Evolutionary conservation across 1,140 invertebrate species (phyloP).

Genomic region (Antheraea mylitta): DNA sequence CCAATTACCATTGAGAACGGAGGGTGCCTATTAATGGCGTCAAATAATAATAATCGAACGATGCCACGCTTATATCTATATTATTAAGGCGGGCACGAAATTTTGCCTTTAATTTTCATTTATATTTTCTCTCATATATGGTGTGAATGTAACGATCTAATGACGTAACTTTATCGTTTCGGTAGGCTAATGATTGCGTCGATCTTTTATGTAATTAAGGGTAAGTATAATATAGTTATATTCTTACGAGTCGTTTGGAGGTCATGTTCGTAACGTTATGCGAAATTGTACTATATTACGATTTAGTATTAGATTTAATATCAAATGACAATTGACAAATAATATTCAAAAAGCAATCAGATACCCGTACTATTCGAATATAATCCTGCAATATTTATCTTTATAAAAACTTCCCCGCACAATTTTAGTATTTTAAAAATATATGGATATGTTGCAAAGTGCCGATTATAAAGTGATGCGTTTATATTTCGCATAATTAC

Average conservation of each 20-base stretch:
- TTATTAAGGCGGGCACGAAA: background rate
- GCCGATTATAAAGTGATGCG: too few relatives aligned
- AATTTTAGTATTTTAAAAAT: too few relatives aligned
- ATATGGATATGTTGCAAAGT: too few relatives aligned
- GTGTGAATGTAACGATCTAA: constrained; percentile 1
- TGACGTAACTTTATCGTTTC: background rate
- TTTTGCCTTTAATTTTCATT: constrained; percentile 2
- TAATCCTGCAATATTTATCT: too few relatives aligned
- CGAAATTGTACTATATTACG: too few relatives aligned
- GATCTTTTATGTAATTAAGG: background rate
- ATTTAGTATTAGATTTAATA: too few relatives aligned
- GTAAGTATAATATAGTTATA: background rate
- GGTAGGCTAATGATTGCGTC: background rate
- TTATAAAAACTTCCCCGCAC: too few relatives aligned
- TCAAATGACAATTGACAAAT: too few relatives aligned
- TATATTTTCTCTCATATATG: background rate
- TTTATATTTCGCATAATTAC: too few relatives aligned
- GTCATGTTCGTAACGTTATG: background rate
- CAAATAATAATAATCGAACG: constrained; percentile 35
- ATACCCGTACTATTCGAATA: too few relatives aligned
- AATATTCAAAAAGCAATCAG: too few relatives aligned
- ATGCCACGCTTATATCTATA: background rate
- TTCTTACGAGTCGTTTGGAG: background rate
- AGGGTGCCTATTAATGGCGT: constrained; percentile 33
- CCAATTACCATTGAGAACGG: constrained; percentile 37